A percentile compares a stretch with the other conserved stretches of the same genome.
These are phyloP conservation scores for Scyliorhinus canicula DNA, from an alignment of 2,797 vertebrate genomes.

Conservation along the genomic window DNA sequence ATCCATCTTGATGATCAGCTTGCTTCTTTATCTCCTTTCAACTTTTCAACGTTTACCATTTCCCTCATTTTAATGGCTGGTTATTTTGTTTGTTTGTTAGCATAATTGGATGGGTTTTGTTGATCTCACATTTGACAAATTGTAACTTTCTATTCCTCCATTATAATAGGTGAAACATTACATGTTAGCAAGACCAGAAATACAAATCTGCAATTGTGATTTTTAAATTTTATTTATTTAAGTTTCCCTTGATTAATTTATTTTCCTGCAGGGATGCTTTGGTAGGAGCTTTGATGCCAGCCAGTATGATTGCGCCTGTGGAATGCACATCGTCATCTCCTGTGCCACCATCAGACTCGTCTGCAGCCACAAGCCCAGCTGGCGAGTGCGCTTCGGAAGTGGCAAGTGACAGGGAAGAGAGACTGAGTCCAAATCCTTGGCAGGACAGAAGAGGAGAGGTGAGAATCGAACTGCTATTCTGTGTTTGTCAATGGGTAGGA, in stretches of 20 bases:
- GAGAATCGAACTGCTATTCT: conserved; percentile 39
- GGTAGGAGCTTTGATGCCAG: conserved; percentile 89
- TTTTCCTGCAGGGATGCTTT: conserved; percentile 74
- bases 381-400: conserved; percentile 71
- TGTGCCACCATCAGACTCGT: conserved; percentile 71
- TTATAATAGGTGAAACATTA: background rate
- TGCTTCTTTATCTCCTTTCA: background rate
- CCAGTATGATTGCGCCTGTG: conserved; percentile 89
- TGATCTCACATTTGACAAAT: background rate
- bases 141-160: background rate
- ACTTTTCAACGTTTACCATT: background rate
- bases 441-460: conserved; percentile 91
- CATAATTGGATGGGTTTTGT: background rate
- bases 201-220: background rate
- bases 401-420: conserved; percentile 71
- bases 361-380: conserved; percentile 64
- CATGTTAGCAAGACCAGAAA: background rate
- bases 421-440: conserved; percentile 86
- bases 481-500: no score
- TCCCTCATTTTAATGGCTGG: background rate
- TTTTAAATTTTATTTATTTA: background rate
- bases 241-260: background rate
- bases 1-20: background rate
- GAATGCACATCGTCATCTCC: conserved; percentile 85
- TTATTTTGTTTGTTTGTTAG: background rate